These are phyloP conservation scores for Tetragonula clypearis DNA, from an alignment of 1,140 invertebrate species.

Conservation along the genomic window DNA sequence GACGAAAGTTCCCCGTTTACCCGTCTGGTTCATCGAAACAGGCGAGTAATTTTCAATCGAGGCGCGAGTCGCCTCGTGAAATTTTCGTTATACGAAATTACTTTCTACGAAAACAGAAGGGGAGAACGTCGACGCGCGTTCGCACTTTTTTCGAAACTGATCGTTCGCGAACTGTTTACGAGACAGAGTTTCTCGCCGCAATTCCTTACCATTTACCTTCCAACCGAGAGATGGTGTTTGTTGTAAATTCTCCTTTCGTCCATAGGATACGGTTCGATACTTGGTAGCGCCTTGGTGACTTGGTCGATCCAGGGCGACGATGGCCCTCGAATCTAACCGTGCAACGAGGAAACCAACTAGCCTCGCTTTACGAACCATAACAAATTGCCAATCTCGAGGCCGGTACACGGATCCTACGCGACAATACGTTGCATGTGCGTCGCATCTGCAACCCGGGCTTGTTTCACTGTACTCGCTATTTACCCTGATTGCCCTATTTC, in stretches of 20 bases:
- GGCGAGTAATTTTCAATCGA: constrained; percentile 55
- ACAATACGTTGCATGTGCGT: constrained; percentile 60
- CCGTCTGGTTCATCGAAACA: constrained; percentile 35
- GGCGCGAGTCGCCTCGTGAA: background rate
- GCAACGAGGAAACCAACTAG: background rate
- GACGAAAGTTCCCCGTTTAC: constrained; percentile 55
- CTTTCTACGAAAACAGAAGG: constrained; percentile 35
- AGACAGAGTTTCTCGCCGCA: constrained; percentile 53
- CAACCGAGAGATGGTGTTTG: constrained; percentile 30
- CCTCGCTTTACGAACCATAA: constrained; percentile 56
- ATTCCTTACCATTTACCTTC: constrained; percentile 53
- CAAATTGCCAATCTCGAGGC: constrained; percentile 72
- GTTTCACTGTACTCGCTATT: constrained; percentile 40
- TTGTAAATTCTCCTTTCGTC: constrained; percentile 64
- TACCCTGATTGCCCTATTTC: background rate
- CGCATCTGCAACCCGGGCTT: constrained; percentile 39
- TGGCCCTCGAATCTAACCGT: background rate
- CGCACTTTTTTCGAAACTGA: constrained; percentile 56
- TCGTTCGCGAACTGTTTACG: constrained; percentile 68
- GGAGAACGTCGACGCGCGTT: constrained; percentile 51
- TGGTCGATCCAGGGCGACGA: background rate
- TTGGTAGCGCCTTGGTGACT: background rate
- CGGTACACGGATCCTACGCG: constrained; percentile 20
- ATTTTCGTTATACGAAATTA: constrained; percentile 68
- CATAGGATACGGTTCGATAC: constrained; percentile 40